phyloP scores from a whole-genome alignment of 2,797 vertebrate genomes.

The Geotrypetes seraphini region DNA sequence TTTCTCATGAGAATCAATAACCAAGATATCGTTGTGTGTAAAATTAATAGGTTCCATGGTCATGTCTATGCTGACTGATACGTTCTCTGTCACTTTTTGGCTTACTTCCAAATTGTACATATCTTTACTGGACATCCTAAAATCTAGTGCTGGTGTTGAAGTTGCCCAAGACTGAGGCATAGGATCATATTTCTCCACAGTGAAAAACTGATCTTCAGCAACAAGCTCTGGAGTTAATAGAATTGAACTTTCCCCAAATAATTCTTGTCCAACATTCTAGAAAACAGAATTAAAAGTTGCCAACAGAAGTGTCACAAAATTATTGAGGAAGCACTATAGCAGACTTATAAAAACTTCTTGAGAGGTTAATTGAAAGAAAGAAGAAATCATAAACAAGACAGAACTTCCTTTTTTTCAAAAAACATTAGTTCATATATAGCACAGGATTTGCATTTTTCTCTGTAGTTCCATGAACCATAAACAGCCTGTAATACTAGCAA shows the following conservation, averaged over 20 bases:
- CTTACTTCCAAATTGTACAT: conserved; percentile 31
- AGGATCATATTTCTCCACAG: conserved; percentile 20
- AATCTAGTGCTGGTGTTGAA: conserved; percentile 33
- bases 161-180: conserved; percentile 22
- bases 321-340: too few species aligned
- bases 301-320: too few species aligned
- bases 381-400: conserved; percentile 25
- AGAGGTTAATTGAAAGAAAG: conserved; percentile 21
- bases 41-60: conserved; percentile 7
- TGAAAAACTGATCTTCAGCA: conserved; percentile 33
- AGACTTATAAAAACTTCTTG: too few species aligned
- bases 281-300: conserved; percentile 38
- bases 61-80: background rate
- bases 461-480: too few species aligned
- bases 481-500: too few species aligned
- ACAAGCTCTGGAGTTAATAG: conserved; percentile 19
- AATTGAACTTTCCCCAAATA: conserved; percentile 37
- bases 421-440: conserved; percentile 13
- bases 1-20: conserved; percentile 12
- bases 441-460: too few species aligned
- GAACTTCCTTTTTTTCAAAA: conserved; percentile 38
- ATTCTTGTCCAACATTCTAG: conserved; percentile 52
- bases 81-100: conserved; percentile 18
- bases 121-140: conserved; percentile 34
- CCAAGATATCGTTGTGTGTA: conserved; percentile 12